These are phyloP conservation scores for Lagopus muta DNA, from an alignment of 2,113 vertebrate genomes.

Conservation along the genomic window DNA sequence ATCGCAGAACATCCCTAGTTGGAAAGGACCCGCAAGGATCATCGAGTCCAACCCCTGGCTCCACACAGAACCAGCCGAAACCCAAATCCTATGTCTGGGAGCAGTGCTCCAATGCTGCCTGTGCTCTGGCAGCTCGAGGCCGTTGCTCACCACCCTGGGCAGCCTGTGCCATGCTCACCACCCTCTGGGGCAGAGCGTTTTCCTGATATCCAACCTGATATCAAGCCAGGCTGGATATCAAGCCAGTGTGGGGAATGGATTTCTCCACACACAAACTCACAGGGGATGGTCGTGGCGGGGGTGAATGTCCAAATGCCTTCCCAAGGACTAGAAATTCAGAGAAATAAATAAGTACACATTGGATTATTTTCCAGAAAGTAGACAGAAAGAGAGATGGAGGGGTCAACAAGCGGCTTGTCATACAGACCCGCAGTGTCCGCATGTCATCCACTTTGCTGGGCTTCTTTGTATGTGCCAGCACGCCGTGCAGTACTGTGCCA, in stretches of 20 bases:
- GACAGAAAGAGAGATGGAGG: rapidly evolving
- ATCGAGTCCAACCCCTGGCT: too few species aligned
- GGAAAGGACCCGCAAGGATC: too few species aligned
- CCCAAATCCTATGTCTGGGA: too few species aligned
- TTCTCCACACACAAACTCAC: not conserved
- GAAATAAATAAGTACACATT: rapidly evolving
- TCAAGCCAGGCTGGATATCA: rapidly evolving
- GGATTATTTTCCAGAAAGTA: not conserved
- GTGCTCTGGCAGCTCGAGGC: too few species aligned
- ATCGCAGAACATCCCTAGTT: too few species aligned
- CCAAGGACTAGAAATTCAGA: not conserved
- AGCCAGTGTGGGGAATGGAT: rapidly evolving
- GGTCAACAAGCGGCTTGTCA: rapidly evolving
- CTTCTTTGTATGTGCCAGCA: not conserved
- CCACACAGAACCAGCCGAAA: too few species aligned
- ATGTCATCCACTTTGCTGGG: rapidly evolving
- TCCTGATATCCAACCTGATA: too few species aligned
- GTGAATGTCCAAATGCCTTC: not conserved
- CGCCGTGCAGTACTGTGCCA: not conserved
- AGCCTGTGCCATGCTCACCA: too few species aligned
- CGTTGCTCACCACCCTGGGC: too few species aligned
- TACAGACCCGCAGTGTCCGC: rapidly evolving
- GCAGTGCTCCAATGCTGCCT: too few species aligned
- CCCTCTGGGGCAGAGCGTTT: too few species aligned
- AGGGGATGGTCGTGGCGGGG: too few species aligned